A percentile compares a stretch with the other conserved stretches of the same genome.
These are phyloP conservation scores for Diaperis boleti DNA, from an alignment of 2,888 invertebrate species.

Conservation along the genomic window DNA sequence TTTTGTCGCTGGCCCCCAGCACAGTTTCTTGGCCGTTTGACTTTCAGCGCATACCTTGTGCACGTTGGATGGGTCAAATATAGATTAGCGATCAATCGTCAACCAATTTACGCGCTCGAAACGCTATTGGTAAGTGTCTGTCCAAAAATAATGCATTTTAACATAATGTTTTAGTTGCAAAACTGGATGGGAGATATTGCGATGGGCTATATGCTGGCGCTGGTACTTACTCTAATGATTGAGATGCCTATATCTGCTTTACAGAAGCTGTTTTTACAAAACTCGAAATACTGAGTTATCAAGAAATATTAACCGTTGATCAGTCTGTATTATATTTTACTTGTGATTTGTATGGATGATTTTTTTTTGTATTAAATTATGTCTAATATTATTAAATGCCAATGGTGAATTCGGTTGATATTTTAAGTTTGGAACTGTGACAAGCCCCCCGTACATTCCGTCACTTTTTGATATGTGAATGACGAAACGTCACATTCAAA, in stretches of 20 bases:
- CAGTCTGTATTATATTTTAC: no score
- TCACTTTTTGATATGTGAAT: no score
- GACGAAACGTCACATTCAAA: no score
- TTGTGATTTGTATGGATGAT: no score
- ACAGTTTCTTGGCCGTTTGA: constrained; percentile 55
- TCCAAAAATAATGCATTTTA: not conserved
- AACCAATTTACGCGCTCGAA: constrained; percentile 48
- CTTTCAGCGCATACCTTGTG: constrained; percentile 56
- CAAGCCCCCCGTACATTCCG: no score
- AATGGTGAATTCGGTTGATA: no score
- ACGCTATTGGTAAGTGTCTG: constrained; percentile 51
- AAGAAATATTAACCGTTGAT: no score
- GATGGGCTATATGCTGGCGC: constrained; percentile 52
- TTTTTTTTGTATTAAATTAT: no score
- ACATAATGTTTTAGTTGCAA: constrained; percentile 42
- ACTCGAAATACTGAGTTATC: not conserved
- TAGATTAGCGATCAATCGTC: constrained; percentile 47
- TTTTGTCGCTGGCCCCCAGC: constrained; percentile 50
- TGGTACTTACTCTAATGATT: constrained; percentile 54
- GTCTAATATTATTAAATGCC: no score
- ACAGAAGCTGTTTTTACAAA: constrained; percentile 51
- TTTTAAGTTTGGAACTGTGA: no score
- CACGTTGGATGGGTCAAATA: constrained; percentile 52
- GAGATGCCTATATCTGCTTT: constrained; percentile 59
- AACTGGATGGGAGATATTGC: constrained; percentile 48